Percentiles rank a stretch among this genome's conserved stretches.
phyloP scores from a whole-genome alignment of 2,888 invertebrate genomes.

The Drosophila helvetica region DNA sequence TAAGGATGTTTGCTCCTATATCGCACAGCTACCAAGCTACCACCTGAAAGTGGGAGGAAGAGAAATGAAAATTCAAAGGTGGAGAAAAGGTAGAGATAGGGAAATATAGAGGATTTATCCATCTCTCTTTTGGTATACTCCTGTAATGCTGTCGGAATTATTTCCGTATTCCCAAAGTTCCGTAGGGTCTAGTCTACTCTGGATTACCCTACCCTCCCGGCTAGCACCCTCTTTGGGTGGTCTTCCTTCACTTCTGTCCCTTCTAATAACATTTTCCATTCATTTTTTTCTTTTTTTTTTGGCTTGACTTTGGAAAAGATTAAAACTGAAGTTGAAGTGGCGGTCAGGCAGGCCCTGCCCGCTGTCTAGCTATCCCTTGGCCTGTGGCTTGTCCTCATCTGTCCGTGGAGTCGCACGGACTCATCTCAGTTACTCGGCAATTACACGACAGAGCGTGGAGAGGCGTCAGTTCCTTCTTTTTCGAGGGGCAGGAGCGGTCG shows the following conservation, averaged over 20 bases:
- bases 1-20: no score
- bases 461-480: constrained; percentile 28
- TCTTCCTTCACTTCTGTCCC: not conserved
- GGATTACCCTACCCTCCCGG: no score
- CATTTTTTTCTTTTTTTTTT: constrained; percentile 33
- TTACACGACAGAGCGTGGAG: constrained; percentile 59
- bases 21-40: no score
- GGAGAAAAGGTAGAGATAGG: no score
- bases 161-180: not conserved
- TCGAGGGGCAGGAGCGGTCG: constrained; percentile 16
- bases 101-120: no score
- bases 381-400: constrained; percentile 1
- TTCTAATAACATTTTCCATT: constrained; percentile 29
- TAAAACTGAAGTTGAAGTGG: constrained; percentile 50
- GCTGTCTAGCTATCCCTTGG: not conserved
- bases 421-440: constrained; percentile 62
- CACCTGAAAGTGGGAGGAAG: no score
- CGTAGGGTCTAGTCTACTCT: not conserved
- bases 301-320: constrained; percentile 49
- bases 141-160: no score
- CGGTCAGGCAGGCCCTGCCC: constrained; percentile 18
- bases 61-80: no score
- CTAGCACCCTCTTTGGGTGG: no score
- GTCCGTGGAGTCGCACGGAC: constrained; percentile 6
- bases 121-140: no score